Conservation (phyloP, 2,797 vertebrate genomes). For the Girardinus metallicus region DNA sequence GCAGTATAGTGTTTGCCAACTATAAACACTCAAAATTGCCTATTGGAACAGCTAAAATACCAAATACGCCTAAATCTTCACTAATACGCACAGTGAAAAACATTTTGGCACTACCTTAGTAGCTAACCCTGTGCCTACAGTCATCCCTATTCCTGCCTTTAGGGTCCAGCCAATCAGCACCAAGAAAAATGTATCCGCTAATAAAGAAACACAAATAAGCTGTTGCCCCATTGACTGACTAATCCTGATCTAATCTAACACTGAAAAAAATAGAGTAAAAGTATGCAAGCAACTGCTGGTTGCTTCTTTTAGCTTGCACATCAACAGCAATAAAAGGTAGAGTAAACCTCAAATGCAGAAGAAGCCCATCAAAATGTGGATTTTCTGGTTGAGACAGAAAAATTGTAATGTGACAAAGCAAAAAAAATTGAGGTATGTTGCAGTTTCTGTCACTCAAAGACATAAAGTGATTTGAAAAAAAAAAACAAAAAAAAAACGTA, state of each 20-base stretch:
- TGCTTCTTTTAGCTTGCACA: neutral
- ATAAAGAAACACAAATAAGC: neutral
- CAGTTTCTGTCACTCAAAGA: neutral
- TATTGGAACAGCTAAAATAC: neutral
- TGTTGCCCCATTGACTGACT: neutral
- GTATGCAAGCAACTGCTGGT: neutral
- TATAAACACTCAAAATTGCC: neutral
- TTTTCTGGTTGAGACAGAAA: neutral
- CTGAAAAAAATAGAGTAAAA: neutral
- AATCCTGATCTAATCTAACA: neutral
- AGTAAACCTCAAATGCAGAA: neutral
- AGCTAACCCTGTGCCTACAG: neutral
- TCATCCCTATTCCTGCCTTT: neutral
- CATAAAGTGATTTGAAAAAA: neutral
- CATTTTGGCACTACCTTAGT: neutral
- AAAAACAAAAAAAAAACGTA: no score
- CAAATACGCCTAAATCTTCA: neutral
- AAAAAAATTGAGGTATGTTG: neutral
- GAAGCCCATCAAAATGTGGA: neutral
- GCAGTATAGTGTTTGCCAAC: neutral
- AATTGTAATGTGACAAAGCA: neutral
- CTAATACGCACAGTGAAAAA: neutral
- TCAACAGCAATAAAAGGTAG: neutral
- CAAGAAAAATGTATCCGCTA: neutral
- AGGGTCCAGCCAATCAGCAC: neutral